Base-by-base conservation (phyloP, 2,888 invertebrate species). In the Oxyscelio sp. region DNA sequence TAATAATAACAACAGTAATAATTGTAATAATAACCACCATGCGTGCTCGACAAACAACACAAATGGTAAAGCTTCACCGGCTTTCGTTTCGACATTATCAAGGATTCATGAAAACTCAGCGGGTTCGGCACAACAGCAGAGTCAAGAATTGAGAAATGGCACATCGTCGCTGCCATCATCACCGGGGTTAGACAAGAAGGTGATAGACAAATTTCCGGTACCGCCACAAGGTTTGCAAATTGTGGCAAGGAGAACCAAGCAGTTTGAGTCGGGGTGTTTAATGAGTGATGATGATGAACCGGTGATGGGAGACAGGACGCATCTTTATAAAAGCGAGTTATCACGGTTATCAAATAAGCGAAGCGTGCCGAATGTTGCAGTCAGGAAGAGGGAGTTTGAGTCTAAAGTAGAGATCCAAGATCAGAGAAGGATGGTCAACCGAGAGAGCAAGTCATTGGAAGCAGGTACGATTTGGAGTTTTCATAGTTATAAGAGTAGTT, bases 281-380 rank as follows among this genome's bases (percentile, higher is more conserved):
- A 94, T 95, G 40, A 95, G 95, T 56, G 95, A 95, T 82, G 93
- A 92, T 43, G 93, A 91, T 56, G 95, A 95, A 77, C 95, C 95
- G n/a, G 92, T 94, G 4, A 90, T 95, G 45, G 95, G 95, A 81
- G 95, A 96, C 87, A 95, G 97, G 66, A 97, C 96, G 27, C 96
- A 96, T 89, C 95, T 96, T 61, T 96, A 96, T 87, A 95, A 96
- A 71, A 96, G 97, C 88, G 97, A 97, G 91, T 94, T 97, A 24
- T 94, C 96, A 45, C 94, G 96, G 58, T 94, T 97, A 58, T 96
- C 96, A 80, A 95, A 96, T 90, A 96, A 97, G 90, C 95, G 95
- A 48, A 96, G 96, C 56, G 96, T 96, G 87, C 97, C 97, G 27
- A 97, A 97, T 91, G 97, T 97, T n/a, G 96, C 96, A 66, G 95